phyloP scores from a whole-genome alignment of 2,113 vertebrate genomes.

The Machaerirhynchus nigripectus region DNA sequence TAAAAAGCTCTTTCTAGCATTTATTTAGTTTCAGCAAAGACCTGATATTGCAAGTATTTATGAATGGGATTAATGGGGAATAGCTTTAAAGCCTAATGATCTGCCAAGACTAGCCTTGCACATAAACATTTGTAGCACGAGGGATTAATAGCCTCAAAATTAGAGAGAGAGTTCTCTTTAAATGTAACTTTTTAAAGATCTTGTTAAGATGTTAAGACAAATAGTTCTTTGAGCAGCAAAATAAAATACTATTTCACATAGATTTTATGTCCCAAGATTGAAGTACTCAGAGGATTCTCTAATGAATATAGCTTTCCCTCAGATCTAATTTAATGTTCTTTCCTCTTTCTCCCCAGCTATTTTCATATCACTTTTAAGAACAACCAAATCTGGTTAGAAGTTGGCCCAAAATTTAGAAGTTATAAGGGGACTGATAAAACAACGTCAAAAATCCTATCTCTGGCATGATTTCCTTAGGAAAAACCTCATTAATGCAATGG shows the following conservation, averaged over 20 bases:
- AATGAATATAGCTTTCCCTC: not conserved
- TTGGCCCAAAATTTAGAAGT: not conserved
- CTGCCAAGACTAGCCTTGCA: not conserved
- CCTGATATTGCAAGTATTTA: not conserved
- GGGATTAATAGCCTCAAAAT: not conserved
- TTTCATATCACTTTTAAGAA: not conserved
- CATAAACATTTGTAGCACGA: conserved; percentile 9
- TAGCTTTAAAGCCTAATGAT: not conserved
- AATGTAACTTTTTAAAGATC: not conserved
- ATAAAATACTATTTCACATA: not conserved
- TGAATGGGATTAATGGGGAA: not conserved
- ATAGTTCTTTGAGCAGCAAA: not conserved
- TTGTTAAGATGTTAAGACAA: not conserved
- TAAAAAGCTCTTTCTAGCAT: not conserved
- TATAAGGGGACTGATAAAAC: not conserved
- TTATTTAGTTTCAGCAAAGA: not conserved
- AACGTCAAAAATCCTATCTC: not conserved
- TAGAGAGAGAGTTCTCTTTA: not conserved
- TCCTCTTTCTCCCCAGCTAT: not conserved
- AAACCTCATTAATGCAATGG: not conserved
- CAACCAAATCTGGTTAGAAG: not conserved
- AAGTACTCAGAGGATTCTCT: not conserved
- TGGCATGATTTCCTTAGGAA: not conserved
- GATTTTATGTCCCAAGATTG: not conserved
- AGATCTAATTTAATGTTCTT: too few relatives aligned